Base-by-base conservation (phyloP, 2,797 vertebrate species). In the Ispidina lecontei region DNA sequence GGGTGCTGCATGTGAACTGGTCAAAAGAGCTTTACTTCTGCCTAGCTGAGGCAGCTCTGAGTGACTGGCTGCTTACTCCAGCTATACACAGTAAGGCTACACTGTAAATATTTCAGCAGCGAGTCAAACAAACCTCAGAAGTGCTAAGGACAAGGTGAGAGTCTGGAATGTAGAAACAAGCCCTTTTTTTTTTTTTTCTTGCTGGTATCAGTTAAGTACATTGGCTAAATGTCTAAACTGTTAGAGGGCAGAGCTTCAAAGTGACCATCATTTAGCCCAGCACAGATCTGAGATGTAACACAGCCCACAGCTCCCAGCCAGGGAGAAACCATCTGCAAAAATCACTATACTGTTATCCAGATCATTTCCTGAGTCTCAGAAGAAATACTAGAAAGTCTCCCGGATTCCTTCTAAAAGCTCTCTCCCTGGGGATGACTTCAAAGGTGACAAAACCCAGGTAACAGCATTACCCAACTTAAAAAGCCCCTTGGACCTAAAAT, bases 81-180 rank as follows among this genome's bases (percentile, higher is more conserved):
- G 28, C 93, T 94, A 69, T 85, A 89, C 54, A 94, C 96, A 95
- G 93, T 80, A 91, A 95, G 91, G 72, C 75, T 70, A 87, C 84
- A 65, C 91, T 89, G 78, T 89, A 96, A 94, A 95, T 93, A 94
- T 31, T 39, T 87, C 90, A 89, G 91, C 4, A 0, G 68, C 12
- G 6, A 33, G 92, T 94, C 89, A 93, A 96, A 94, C 91, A 96
- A 89, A 91, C 77, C 85, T 95, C 88, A 82, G 68, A 89, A 96
- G 86, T 54, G 68, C 37, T 71, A 82, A 95, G 83, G 68, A 70
- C 58, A 82, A 96, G 93, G 91, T 94, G 91, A 95, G 86, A 90
- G 81, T 35, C 43, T 31, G 86, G 91, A 92, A 93, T 74, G 91
- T 55, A 87, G 84, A 94, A 93, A 89, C 71, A 84, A 87, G 29